Evolutionary conservation across 2,888 invertebrate genomes (phyloP).

Genomic region (Oligia fasciuncula): DNA sequence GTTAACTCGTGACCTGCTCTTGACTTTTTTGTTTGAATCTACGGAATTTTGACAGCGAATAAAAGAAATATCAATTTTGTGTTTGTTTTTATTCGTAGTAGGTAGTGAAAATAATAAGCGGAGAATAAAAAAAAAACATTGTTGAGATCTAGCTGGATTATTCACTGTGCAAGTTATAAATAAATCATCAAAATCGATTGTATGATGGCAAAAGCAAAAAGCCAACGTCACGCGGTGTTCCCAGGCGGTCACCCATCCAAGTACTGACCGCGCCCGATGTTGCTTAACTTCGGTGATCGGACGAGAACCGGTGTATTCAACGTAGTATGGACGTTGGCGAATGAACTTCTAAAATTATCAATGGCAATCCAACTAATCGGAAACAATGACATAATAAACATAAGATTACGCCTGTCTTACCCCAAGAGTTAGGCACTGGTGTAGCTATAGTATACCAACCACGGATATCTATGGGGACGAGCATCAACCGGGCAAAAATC

Average conservation of each 20-base stretch:
- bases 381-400: too few relatives aligned
- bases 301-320: conserved; percentile 88
- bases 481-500: not conserved
- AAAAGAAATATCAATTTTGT: conserved; percentile 36
- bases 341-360: too few relatives aligned
- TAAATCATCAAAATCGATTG: not conserved
- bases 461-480: too few relatives aligned
- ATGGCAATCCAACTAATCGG: too few relatives aligned
- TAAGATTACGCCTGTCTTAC: too few relatives aligned
- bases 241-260: conserved; percentile 88
- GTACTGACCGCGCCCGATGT: conserved; percentile 88
- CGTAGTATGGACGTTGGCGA: conserved; percentile 80
- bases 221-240: conserved; percentile 84
- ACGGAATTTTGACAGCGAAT: conserved; percentile 31
- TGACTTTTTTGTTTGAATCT: conserved; percentile 22
- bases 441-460: not conserved
- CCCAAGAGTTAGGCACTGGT: not conserved
- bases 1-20: not conserved
- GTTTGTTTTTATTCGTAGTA: conserved; percentile 18
- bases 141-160: too few relatives aligned
- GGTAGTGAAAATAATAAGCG: not conserved
- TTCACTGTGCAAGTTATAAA: too few relatives aligned
- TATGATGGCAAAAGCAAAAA: conserved; percentile 67
- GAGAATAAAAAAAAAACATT: too few relatives aligned
- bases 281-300: conserved; percentile 89